Conservation (phyloP, 1,140 invertebrate genomes). For the Propsilocerus akamusi region DNA sequence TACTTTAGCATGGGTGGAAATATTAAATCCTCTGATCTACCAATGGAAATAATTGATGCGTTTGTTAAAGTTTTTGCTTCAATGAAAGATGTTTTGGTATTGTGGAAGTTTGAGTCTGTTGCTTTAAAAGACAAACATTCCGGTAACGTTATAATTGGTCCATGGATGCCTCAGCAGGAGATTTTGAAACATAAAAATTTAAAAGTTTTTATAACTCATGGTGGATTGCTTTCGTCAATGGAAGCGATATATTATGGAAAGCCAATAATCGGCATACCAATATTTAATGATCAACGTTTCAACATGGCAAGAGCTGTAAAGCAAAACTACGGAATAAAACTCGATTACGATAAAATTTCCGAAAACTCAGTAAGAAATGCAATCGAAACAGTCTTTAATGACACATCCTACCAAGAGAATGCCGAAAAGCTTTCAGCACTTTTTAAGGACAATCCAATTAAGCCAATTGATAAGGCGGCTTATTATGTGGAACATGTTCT, state of each 20-base stretch:
- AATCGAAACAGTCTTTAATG: constrained; percentile 16
- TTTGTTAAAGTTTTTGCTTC: constrained; percentile 32
- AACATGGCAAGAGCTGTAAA: constrained; percentile 25
- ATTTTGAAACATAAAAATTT: constrained; percentile 34
- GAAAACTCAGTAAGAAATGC: constrained; percentile 10
- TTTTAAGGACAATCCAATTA: constrained; percentile 21
- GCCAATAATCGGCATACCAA: constrained; percentile 38
- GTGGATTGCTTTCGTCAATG: constrained; percentile 36
- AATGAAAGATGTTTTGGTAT: constrained; percentile 32
- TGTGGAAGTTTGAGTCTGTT: constrained; percentile 48
- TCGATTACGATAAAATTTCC: constrained; percentile 16
- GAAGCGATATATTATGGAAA: constrained; percentile 35
- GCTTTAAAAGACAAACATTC: constrained; percentile 25
- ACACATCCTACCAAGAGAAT: constrained; percentile 11
- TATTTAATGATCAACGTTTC: constrained; percentile 35
- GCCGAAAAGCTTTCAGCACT: constrained; percentile 13
- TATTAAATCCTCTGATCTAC: constrained; percentile 31
- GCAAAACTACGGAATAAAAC: constrained; percentile 20
- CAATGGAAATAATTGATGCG: constrained; percentile 27
- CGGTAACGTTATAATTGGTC: constrained; percentile 36
- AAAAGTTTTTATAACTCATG: constrained; percentile 42
- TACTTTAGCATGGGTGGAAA: constrained; percentile 44
- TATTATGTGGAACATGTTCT: constrained; percentile 35
- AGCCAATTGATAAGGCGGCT: constrained; percentile 26
- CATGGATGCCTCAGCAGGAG: constrained; percentile 53